A percentile compares a stretch with the other conserved stretches of the same genome.
Conservation (phyloP, 2,113 vertebrate species). For the Scytalopus superciliaris region DNA sequence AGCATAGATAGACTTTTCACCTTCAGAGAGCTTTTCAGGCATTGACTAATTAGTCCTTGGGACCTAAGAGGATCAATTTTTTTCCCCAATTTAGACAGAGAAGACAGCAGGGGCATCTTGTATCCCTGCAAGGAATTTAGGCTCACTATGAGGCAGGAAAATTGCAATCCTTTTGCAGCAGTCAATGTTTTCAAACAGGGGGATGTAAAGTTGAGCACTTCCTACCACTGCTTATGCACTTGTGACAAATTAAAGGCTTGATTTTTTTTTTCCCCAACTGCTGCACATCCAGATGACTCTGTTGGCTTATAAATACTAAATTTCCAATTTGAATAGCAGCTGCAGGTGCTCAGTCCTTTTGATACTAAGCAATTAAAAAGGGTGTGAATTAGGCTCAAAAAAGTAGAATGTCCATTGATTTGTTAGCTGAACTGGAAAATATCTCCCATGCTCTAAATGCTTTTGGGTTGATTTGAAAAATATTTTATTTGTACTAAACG, state of each 20-base stretch:
- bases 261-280: not conserved
- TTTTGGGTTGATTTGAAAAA: not conserved
- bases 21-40: not conserved
- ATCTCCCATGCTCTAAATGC: not conserved
- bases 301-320: not conserved
- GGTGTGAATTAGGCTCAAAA: not conserved
- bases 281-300: not conserved
- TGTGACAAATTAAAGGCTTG: not conserved
- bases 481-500: not conserved
- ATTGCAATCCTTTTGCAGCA: not conserved
- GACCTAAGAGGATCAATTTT: not conserved
- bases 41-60: constrained; percentile 35
- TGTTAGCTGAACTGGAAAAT: not conserved
- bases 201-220: not conserved
- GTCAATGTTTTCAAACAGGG: not conserved
- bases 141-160: not conserved
- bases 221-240: not conserved
- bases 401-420: not conserved
- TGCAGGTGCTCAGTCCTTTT: not conserved
- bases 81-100: not conserved
- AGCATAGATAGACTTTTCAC: not conserved
- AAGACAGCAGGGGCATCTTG: constrained; percentile 27
- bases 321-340: not conserved
- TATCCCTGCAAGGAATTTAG: constrained; percentile 8
- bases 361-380: not conserved